Evolutionary conservation across 2,797 vertebrate genomes (phyloP).

Genomic region (Cetoscarus ocellatus): DNA sequence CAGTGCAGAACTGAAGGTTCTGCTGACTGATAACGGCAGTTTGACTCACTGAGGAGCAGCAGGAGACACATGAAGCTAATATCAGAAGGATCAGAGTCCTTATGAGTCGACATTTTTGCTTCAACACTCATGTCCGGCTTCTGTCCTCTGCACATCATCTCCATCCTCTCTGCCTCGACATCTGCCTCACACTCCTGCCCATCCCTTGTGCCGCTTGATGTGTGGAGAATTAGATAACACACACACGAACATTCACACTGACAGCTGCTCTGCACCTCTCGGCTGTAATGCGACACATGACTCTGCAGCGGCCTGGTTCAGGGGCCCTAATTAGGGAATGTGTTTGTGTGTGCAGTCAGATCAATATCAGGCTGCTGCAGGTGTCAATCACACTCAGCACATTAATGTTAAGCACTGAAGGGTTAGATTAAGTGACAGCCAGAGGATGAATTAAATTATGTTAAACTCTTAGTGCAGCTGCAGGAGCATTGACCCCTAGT

Average conservation of each 20-base stretch:
- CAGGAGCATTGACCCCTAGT: constrained; percentile 5
- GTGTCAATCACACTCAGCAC: constrained; percentile 7
- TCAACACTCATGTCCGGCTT: neutral
- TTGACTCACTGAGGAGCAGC: neutral
- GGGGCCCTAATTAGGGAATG: neutral
- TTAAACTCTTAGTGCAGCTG: neutral
- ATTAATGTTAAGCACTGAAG: neutral
- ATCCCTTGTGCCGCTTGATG: neutral
- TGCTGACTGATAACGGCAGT: neutral
- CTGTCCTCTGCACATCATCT: neutral
- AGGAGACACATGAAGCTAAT: neutral
- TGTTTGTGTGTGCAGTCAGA: neutral
- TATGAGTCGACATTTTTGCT: neutral
- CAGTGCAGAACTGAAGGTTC: neutral
- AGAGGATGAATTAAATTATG: neutral
- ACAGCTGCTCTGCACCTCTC: constrained; percentile 7
- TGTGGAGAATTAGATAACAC: neutral
- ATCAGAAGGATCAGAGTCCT: neutral
- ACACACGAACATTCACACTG: neutral
- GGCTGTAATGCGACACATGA: neutral
- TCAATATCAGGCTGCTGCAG: constrained; percentile 7
- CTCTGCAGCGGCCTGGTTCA: neutral
- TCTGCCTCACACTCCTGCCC: neutral
- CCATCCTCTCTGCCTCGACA: neutral
- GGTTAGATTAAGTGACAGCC: neutral